Conservation (phyloP, 2,888 invertebrate genomes). For the Rhingia rostrata region DNA sequence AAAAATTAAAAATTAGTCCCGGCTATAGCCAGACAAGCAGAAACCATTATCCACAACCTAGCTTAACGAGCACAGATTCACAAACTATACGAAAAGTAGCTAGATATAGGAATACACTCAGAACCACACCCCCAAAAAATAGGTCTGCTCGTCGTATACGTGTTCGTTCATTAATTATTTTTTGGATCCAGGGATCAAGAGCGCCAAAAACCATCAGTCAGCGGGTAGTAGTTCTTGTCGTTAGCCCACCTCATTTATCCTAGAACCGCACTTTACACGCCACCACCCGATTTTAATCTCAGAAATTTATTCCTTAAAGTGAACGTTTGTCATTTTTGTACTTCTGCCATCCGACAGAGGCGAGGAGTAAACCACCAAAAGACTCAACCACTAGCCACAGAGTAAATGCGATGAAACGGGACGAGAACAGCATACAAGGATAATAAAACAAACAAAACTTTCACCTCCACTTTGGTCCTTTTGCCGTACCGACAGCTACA, state of each 20-base stretch:
- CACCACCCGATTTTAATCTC: conserved; percentile 57
- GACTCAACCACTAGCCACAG: conserved; percentile 52
- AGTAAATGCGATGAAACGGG: conserved; percentile 48
- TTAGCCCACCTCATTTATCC: conserved; percentile 41
- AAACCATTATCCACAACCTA: not conserved
- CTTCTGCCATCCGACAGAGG: conserved; percentile 5
- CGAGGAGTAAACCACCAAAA: conserved; percentile 35
- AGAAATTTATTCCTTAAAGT: conserved; percentile 59
- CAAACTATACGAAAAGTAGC: not conserved
- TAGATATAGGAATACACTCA: not conserved
- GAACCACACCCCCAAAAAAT: not conserved
- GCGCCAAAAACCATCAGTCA: conserved; percentile 24
- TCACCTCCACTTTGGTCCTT: conserved; percentile 37
- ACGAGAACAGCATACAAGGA: not conserved
- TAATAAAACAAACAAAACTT: conserved; percentile 49
- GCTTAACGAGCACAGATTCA: not conserved
- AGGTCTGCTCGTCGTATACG: conserved; percentile 23
- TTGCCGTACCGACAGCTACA: conserved; percentile 6
- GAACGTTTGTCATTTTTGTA: conserved; percentile 51
- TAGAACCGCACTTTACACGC: conserved; percentile 36
- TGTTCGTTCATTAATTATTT: conserved; percentile 50
- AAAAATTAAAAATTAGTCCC: not conserved
- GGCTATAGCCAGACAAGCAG: conserved; percentile 7
- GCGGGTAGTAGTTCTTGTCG: conserved; percentile 9
- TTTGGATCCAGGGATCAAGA: conserved; percentile 14